These are phyloP conservation scores for Oplegnathus fasciatus DNA, from an alignment of 2,113 vertebrate genomes.

Conservation along the genomic window DNA sequence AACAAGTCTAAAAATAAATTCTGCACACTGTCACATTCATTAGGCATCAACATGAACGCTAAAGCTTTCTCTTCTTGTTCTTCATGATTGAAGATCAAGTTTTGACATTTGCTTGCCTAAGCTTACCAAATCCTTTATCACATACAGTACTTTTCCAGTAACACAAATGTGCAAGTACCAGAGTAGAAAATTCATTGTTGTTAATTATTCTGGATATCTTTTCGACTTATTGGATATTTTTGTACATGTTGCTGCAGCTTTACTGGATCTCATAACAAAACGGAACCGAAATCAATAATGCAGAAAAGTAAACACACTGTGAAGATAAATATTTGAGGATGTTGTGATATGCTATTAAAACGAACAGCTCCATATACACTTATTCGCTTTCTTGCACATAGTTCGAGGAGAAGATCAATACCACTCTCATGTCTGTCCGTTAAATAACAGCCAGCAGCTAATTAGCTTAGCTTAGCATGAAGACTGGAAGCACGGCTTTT, in stretches of 20 bases:
- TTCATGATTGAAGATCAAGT: not conserved
- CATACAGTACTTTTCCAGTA: not conserved
- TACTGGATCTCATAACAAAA: not conserved
- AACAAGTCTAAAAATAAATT: conserved; percentile 49
- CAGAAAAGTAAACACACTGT: not conserved
- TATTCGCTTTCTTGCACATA: not conserved
- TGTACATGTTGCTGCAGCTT: not conserved
- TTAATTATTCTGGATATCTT: not conserved
- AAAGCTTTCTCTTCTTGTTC: not conserved
- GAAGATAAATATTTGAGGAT: not conserved
- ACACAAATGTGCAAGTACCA: not conserved
- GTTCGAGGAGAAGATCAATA: not conserved
- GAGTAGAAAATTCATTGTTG: not conserved
- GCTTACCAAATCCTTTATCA: not conserved
- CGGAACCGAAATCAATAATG: not conserved
- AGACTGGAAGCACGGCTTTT: not conserved
- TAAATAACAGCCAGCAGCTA: too few relatives aligned
- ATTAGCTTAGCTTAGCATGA: too few relatives aligned
- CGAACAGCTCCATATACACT: not conserved
- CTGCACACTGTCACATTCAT: conserved; percentile 39
- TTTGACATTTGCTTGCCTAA: not conserved
- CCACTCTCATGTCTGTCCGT: too few relatives aligned
- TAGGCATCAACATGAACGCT: conserved; percentile 13
- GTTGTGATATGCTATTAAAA: not conserved
- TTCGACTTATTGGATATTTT: not conserved